Evolutionary conservation across 2,888 invertebrate species (phyloP), one percentile per base, ranked within the genome.

Genomic region (Drosophila rellima): DNA sequence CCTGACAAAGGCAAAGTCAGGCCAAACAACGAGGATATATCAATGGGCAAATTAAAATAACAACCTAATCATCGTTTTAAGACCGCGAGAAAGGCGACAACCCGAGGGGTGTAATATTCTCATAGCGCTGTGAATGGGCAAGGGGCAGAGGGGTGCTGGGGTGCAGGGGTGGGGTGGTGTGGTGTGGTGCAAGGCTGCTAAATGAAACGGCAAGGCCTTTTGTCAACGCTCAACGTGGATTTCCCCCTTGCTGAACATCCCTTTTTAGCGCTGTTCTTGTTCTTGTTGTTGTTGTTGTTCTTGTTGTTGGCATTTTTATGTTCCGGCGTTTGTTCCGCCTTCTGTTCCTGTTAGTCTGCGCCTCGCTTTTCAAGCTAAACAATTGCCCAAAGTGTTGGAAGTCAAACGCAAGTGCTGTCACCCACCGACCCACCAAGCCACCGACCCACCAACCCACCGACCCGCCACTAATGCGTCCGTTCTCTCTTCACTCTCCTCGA

Each of bases 31-130:
- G 65, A 65, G 90, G 90, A 88, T 88, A 91, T 92, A 92, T 92
- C 92, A 92, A 92, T 92, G 91, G 91, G 92, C 92, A 92, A 92
- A 92, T 92, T 92, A 92, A 92, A 92, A 92, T 92, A 92, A 92
- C 92, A 92, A 92, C 92, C 92, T 92, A 92, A 92, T 92, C 92
- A 92, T 92, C 92, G 92, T 92, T 92, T 92, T 92, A 92, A 92
- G 92, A 92, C 92, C 92, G 85, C 85, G 85, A 86, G 89, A 74
- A 89, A 88, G 83, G 88, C 90, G 86, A 84, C 89, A 89, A 70
- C 39, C 63, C 61, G 63, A 73, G 65, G 70, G 70, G 61, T 73
- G 79, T 70, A 59, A 45, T 42, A 11, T 3, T 17, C 37, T 10
- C 35, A 6, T 10, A 23, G 35, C 44, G 37, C 1, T 35, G 39